Percentiles rank a stretch among this genome's conserved stretches.
phyloP scores from a whole-genome alignment of 2,888 invertebrate species.

The Diogma glabrata region DNA sequence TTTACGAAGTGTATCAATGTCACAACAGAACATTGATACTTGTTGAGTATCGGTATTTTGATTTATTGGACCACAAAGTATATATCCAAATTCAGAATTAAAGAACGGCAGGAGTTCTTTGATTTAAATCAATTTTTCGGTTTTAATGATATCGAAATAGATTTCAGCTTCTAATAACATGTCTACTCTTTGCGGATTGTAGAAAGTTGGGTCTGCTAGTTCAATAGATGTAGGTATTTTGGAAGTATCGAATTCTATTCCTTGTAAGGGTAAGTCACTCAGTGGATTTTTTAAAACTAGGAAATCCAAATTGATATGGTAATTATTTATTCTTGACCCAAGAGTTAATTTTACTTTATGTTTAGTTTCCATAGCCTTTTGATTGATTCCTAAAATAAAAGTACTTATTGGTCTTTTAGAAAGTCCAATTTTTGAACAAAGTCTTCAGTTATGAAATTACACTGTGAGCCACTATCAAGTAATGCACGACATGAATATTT shows the following conservation, averaged over 20 bases:
- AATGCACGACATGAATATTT: not conserved
- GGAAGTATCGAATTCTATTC: not conserved
- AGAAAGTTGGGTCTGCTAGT: not conserved
- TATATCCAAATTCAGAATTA: too few species aligned
- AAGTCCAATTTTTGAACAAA: not conserved
- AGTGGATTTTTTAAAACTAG: not conserved
- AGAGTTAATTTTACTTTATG: not conserved
- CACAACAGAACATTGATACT: slow-evolving; percentile 1
- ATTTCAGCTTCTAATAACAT: slow-evolving; percentile 3
- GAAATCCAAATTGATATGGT: not conserved
- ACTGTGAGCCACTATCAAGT: not conserved
- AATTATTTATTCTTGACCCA: not conserved
- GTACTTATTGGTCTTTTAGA: not conserved
- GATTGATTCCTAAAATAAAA: not conserved
- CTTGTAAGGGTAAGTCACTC: not conserved
- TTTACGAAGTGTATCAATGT: not conserved
- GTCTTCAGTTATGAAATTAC: not conserved
- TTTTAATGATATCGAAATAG: not conserved
- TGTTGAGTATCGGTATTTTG: not conserved
- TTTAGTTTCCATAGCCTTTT: not conserved
- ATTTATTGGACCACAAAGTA: not conserved
- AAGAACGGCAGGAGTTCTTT: not conserved
- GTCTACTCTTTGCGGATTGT: not conserved
- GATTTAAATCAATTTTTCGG: not conserved
- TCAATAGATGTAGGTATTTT: not conserved